Base-by-base conservation (phyloP, 2,888 invertebrate species). In the Plagodis pulveraria region DNA sequence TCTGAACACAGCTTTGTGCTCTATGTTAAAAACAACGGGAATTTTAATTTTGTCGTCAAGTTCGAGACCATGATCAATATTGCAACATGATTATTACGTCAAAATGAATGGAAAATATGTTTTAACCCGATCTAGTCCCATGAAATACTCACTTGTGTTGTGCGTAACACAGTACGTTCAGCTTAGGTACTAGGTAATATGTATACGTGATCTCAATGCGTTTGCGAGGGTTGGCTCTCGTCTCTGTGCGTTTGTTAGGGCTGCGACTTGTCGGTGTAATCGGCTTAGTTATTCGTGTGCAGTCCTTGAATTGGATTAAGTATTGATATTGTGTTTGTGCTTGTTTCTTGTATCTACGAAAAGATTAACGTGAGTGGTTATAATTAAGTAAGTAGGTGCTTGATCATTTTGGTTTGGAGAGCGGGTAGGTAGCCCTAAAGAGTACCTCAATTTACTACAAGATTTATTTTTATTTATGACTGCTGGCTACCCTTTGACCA, bases 201-300 rank as follows among this genome's bases (percentile, higher is more conserved):
- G 36, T 48, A 42, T 8, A n/a, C 4, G 6, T 46, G 48, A 11
- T 35, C 10, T 4, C 56, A 35, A 36, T 61, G 56, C 56, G 48
- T 53, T 50, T 53, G 38, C 38, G 55, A 57, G 72, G 69, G 68
- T 69, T 71, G 51, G 72, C 72, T 76, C 74, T 76, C 75, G 79
- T 79, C 79, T 77, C 78, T 51, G 63, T 61, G 66, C 66, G 62
- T 62, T 62, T 63, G 59, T 62, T 56, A 58, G 54, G 60, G 55
- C 50, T 55, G 54, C 36, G 47, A 52, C 51, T 56, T 51, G 49
- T 60, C 56, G 58, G 53, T 66, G 64, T 69, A 70, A 73, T 71
- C 71, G 79, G 83, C 83, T 84, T 83, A 81, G 78, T 78, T 80
- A 77, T 76, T 71, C 70, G 70, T 68, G 67, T 68, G 68, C 73